A percentile compares a stretch with the other conserved stretches of the same genome.
Conservation (phyloP, 2,888 invertebrate species). For the Trachelus iudaicus region DNA sequence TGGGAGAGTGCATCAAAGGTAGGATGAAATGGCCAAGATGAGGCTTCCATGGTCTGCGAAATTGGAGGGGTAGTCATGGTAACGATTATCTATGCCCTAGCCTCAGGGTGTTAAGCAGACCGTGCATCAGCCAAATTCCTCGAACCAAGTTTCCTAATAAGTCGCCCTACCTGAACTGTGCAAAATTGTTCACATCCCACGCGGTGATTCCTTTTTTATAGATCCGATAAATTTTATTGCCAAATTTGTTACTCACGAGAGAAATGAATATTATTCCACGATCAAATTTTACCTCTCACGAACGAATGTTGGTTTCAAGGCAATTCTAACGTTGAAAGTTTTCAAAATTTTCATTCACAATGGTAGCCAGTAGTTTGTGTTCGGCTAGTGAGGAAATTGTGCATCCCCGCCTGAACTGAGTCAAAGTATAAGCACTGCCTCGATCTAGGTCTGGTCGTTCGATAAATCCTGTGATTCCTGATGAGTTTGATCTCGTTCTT, state of each 20-base stretch:
- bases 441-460: too few species aligned
- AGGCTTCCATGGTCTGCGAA: neutral
- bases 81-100: neutral
- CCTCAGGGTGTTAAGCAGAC: neutral
- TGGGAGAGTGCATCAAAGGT: neutral
- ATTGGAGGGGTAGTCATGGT: neutral
- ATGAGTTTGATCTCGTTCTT: too few species aligned
- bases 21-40: neutral
- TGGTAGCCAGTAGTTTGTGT: neutral
- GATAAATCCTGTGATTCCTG: too few species aligned
- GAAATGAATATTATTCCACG: too few species aligned
- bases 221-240: neutral
- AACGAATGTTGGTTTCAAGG: too few species aligned
- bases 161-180: neutral
- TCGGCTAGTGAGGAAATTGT: neutral
- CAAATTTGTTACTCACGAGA: too few species aligned
- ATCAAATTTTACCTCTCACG: too few species aligned
- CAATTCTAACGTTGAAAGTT: too few species aligned
- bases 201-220: neutral
- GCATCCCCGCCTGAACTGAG: neutral
- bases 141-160: neutral
- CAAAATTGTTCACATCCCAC: too few species aligned
- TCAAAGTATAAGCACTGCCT: too few species aligned
- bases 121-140: neutral
- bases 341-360: too few species aligned